These are phyloP conservation scores for Neotoxoptera formosana DNA, from an alignment of 1,140 invertebrate genomes.

Conservation along the genomic window DNA sequence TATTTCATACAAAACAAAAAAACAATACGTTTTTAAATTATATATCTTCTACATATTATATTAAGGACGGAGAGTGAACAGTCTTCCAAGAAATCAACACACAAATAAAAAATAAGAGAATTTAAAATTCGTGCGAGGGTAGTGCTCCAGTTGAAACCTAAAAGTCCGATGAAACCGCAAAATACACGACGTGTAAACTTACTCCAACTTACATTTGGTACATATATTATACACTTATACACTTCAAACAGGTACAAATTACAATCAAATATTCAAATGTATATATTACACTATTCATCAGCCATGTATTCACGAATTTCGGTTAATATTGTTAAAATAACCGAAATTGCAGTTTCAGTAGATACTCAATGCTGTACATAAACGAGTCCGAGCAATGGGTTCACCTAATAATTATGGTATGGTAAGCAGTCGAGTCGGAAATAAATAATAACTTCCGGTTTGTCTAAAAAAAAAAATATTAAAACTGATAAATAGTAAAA, in stretches of 20 bases:
- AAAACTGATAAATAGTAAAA: neutral
- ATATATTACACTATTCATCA: neutral
- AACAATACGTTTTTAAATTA: neutral
- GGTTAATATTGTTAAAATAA: neutral
- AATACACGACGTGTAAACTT: neutral
- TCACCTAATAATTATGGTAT: neutral
- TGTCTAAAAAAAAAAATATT: neutral
- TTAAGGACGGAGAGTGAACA: neutral
- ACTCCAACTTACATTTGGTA: neutral
- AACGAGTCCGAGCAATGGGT: neutral
- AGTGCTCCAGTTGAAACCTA: neutral
- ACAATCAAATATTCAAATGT: neutral
- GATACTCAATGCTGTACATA: too few species aligned
- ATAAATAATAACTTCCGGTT: neutral
- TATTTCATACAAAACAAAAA: neutral
- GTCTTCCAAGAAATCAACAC: neutral
- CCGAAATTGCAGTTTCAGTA: neutral
- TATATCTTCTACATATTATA: neutral
- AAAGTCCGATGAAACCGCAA: neutral
- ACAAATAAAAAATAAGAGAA: neutral
- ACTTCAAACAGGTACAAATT: neutral
- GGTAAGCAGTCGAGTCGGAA: neutral
- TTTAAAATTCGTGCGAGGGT: neutral
- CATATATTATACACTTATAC: neutral
- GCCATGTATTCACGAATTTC: neutral